Evolutionary conservation across 92 coral and sea anemone genomes (phyloP).

Genomic region (Epizoanthus illoricatus): DNA sequence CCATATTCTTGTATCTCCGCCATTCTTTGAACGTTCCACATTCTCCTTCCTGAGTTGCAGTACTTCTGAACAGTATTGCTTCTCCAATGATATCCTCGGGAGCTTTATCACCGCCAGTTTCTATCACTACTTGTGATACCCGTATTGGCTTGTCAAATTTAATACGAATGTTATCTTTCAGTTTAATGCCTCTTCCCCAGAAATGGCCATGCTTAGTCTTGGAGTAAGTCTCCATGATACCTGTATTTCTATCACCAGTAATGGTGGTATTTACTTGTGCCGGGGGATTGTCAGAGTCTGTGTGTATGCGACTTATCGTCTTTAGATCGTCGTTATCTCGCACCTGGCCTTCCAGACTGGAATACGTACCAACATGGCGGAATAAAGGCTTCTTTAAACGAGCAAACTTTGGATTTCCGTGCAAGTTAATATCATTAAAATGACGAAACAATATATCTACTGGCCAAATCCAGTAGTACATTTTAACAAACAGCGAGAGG

Average conservation of each 20-base stretch:
- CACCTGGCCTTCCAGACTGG: conserved; percentile 66
- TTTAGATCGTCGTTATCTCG: conserved; percentile 56
- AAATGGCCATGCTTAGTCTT: conserved; percentile 51
- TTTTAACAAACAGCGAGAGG: conserved; percentile 62
- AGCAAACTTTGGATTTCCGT: conserved; percentile 68
- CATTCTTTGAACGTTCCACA: conserved; percentile 50
- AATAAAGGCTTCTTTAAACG: conserved; percentile 60
- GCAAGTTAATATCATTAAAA: conserved; percentile 65
- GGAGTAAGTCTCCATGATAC: conserved; percentile 45
- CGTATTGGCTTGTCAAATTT: conserved; percentile 47
- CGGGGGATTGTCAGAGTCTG: conserved; percentile 62
- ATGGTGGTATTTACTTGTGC: conserved; percentile 48
- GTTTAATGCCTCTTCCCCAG: conserved; percentile 62
- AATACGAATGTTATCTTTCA: conserved; percentile 48
- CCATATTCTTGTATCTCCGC: conserved; percentile 34
- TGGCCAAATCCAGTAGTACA: conserved; percentile 70
- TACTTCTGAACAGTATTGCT: conserved; percentile 45
- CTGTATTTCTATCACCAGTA: not conserved
- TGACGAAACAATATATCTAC: conserved; percentile 35
- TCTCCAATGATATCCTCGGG: conserved; percentile 71
- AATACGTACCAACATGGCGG: conserved; percentile 66
- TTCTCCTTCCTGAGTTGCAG: conserved; percentile 28
- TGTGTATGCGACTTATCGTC: conserved; percentile 38
- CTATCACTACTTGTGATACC: conserved; percentile 49
- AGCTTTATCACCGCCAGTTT: conserved; percentile 62